phyloP scores from a whole-genome alignment of 2,113 vertebrate genomes.

The Lepisosteus osseus region DNA sequence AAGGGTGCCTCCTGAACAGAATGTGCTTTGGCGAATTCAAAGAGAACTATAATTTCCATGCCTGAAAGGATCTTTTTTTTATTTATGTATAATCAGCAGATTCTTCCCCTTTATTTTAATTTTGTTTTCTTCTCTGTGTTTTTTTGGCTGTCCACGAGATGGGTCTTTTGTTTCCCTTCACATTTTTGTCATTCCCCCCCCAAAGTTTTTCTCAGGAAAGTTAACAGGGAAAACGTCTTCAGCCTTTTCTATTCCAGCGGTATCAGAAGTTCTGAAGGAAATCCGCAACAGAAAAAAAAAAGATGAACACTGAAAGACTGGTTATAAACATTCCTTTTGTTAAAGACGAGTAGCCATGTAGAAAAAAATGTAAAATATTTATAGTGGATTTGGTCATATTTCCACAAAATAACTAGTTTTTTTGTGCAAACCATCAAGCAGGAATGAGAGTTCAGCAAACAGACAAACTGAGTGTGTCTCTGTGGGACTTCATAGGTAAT shows the following conservation, averaged over 20 bases:
- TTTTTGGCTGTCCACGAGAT: slow-evolving; percentile 45
- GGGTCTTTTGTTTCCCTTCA: slow-evolving; percentile 35
- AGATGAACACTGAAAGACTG: slow-evolving; percentile 3
- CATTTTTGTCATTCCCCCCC: slow-evolving; percentile 36
- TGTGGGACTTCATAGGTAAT: no score
- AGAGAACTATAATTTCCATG: slow-evolving; percentile 57
- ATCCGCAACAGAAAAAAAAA: slow-evolving; percentile 35
- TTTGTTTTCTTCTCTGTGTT: slow-evolving; percentile 61
- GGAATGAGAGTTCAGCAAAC: no score
- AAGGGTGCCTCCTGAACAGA: slow-evolving; percentile 29
- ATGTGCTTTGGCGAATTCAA: slow-evolving; percentile 50
- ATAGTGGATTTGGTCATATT: no score
- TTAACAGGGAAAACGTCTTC: slow-evolving; percentile 33
- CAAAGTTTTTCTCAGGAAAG: slow-evolving; percentile 35
- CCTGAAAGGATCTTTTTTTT: slow-evolving; percentile 59
- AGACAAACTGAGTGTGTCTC: no score
- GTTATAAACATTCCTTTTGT: not conserved
- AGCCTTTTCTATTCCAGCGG: slow-evolving; percentile 49
- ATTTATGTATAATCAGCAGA: slow-evolving; percentile 72
- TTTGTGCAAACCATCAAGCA: no score
- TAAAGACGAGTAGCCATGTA: no score
- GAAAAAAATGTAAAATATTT: no score
- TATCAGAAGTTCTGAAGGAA: slow-evolving; percentile 41
- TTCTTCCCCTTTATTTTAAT: slow-evolving; percentile 59
- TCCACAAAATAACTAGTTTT: no score